Evolutionary conservation across 2,888 invertebrate genomes (phyloP).

Genomic region (Xylota sylvarum): DNA sequence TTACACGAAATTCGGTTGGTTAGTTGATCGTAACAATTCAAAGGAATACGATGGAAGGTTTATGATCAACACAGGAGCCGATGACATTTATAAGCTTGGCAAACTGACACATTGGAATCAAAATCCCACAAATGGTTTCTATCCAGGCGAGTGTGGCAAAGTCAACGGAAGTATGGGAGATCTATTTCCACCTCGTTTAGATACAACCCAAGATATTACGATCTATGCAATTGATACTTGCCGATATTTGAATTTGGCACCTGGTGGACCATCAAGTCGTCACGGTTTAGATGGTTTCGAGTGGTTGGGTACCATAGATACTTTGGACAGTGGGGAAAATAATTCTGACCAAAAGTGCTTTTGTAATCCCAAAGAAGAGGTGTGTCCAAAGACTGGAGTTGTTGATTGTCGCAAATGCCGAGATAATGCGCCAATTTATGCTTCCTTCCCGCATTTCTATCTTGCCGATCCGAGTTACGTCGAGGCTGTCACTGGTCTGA

Average conservation of each 20-base stretch:
- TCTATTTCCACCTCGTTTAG: constrained; percentile 89
- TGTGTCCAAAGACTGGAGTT: constrained; percentile 87
- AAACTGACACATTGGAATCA: constrained; percentile 90
- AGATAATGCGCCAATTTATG: constrained; percentile 92
- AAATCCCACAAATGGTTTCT: constrained; percentile 86
- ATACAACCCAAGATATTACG: constrained; percentile 86
- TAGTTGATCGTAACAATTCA: constrained; percentile 91
- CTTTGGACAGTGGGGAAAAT: constrained; percentile 90
- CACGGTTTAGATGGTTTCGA: constrained; percentile 81
- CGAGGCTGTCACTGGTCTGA: constrained; percentile 88
- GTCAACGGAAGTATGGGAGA: constrained; percentile 92
- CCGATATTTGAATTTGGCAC: constrained; percentile 87
- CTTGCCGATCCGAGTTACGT: constrained; percentile 89
- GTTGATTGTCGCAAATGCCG: constrained; percentile 91
- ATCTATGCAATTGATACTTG: constrained; percentile 92
- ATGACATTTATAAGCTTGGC: constrained; percentile 89
- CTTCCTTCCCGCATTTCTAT: constrained; percentile 93
- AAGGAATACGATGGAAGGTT: constrained; percentile 91
- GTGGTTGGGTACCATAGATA: constrained; percentile 87
- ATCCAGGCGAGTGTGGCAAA: constrained; percentile 87
- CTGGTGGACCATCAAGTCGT: constrained; percentile 78
- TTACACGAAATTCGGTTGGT: constrained; percentile 93
- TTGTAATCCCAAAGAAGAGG: constrained; percentile 86
- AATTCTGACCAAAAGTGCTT: constrained; percentile 89
- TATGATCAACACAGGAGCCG: constrained; percentile 90